Base-by-base conservation (phyloP, 1,140 invertebrate genomes). In the Panulirus ornatus region DNA sequence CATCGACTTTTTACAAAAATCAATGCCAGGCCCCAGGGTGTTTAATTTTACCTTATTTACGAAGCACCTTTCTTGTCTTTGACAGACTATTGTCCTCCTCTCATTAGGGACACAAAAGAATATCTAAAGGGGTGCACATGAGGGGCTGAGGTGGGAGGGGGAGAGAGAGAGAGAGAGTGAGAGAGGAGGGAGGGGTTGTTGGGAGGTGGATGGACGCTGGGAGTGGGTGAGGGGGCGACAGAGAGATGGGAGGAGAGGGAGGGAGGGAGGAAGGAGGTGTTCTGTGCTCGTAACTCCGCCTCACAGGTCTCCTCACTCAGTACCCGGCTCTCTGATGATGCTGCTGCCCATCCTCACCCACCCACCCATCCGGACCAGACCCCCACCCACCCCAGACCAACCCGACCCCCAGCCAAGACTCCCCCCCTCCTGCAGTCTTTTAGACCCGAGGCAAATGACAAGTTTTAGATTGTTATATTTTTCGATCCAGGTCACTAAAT, bases 1-100 rank as follows among this genome's bases (percentile, higher is more conserved):
- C 78, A 88, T 88, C 86, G 86, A 88, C 79, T 82, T 88, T 63
- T 82, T 73, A 22, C 40, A 70, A 79, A 88, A 88, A 82, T 82
- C 76, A 81, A 82, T 81, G 78, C 30, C 63, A 22, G 66, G 78
- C 76, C 86, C 76, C 27, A 82, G 86, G 86, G 86, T 88, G 86
- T 88, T 88, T 88, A 88, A 88, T 88, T 88, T 88, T 88, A 88
- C 86, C 86, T 88, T 88, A 82, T 88, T 88, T 88, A 82, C 76
- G 78, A 88, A 88, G 86, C 86, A 79, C 75, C 85, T 88, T 88
- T 88, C 85, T 88, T 88, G 85, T 88, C 85, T 88, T 88, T 88
- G 85, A 88, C 85, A 81, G 75, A 88, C 85, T 88, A 88, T 88
- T 88, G 85, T 88, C 85, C 85, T 88, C 34, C 86, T 82, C 86